Evolutionary conservation across 2,797 vertebrate species (phyloP), one percentile per base, ranked within the genome.

Genomic region (Gambusia yucatana): DNA sequence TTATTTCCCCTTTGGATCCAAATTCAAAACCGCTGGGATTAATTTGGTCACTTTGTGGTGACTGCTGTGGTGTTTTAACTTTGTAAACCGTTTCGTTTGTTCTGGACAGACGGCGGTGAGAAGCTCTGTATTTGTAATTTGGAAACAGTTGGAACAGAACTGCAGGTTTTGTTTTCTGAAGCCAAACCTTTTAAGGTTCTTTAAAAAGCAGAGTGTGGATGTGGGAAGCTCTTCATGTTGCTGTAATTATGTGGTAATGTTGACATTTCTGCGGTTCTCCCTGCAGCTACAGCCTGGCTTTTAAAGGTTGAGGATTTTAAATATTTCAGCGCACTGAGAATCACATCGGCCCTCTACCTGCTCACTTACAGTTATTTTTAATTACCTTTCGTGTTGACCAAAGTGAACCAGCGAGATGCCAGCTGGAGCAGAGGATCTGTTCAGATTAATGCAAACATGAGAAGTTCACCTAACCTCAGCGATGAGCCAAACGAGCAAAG

Each of bases 31-130:
- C 22, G n/a, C 22, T 11, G 52, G 9, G 25, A 25, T 55, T 13
- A 4, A n/a, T 11, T n/a, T 10, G 52, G 2, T n/a, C 0, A n/a
- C 1, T n/a, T 10, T n/a, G 52, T 10, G 2, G 1, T 25, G 22
- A 25, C 6, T 55, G 48, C 2, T 20, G 17, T 50, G 20, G 1
- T 8, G 48, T 7, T 52, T 52, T 52, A 8, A 22, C 48, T 52
- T 52, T 50, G 44, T 13, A 14, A 8, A 3, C 1, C 5, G 6
- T 25, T 22, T 22, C 17, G 2, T 52, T 22, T 52, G 48, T 52
- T 52, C 20, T 6, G 16, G 48, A 50, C 48, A 50, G 20, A 6
- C 48, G 7, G 16, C 17, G 1, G 5, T 50, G 48, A 52, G 25
- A 55, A 55, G 52, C 52, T 25, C 25, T 7, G 2, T 10, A 3